A percentile compares a stretch with the other conserved stretches of the same genome.
phyloP scores from a whole-genome alignment of 2,797 vertebrate genomes.

The Sebastiscus albofasciatus region DNA sequence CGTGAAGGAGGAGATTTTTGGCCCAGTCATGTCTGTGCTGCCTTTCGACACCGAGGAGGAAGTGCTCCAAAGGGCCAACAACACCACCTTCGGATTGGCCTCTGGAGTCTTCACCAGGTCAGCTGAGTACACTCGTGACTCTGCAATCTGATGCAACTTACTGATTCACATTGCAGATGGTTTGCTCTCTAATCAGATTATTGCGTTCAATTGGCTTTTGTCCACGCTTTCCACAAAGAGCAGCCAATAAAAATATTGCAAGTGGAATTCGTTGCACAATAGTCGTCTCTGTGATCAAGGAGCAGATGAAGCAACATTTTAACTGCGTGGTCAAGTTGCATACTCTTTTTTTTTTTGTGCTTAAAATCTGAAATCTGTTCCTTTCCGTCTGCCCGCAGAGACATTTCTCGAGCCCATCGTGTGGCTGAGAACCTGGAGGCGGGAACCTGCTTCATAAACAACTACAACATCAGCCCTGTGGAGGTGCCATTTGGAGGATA shows the following conservation, averaged over 20 bases:
- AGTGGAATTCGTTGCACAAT: neutral
- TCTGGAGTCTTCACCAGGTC: conserved; percentile 98
- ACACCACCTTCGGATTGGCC: conserved; percentile 91
- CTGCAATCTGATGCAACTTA: neutral
- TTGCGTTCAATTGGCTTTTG: neutral
- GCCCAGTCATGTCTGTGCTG: conserved; percentile 96
- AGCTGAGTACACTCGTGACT: neutral
- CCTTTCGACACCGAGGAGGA: conserved; percentile 95
- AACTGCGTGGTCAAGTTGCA: neutral
- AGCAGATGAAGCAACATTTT: neutral
- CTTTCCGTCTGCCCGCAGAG: conserved; percentile 75
- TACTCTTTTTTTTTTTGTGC: neutral
- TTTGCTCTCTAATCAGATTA: neutral
- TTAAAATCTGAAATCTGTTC: neutral
- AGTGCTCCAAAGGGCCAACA: conserved; percentile 90
- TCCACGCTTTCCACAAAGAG: neutral
- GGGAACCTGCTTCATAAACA: conserved; percentile 96
- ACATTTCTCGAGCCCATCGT: conserved; percentile 93
- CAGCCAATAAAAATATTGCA: neutral
- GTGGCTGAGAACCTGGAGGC: conserved; percentile 91
- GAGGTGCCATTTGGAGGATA: conserved; percentile 97
- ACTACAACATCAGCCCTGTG: conserved; percentile 92
- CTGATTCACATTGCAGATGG: accelerated
- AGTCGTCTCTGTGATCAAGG: neutral
- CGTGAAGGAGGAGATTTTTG: conserved; percentile 97